phyloP scores from a whole-genome alignment of 2,888 invertebrate species.

The Eutolmus rufibarbis region DNA sequence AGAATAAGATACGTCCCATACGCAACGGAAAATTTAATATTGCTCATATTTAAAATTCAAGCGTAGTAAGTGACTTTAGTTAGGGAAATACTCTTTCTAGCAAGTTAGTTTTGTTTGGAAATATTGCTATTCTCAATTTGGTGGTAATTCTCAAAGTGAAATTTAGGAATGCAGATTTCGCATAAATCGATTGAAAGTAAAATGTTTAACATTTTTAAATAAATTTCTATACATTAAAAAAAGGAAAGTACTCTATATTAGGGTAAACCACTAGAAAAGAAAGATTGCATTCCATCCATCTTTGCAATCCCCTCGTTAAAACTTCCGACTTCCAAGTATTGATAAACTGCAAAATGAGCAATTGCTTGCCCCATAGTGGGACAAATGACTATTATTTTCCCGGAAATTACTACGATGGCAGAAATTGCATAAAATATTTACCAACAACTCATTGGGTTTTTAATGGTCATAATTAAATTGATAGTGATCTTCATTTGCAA shows the following conservation, averaged over 20 bases:
- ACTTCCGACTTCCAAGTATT: background rate
- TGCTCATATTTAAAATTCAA: background rate
- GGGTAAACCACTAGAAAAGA: background rate
- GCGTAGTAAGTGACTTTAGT: background rate
- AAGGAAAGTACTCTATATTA: background rate
- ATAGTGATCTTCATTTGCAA: background rate
- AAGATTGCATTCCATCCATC: background rate
- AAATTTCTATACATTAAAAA: background rate
- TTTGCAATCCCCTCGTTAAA: background rate
- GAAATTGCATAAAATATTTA: background rate
- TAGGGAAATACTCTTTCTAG: background rate
- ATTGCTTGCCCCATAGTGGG: background rate
- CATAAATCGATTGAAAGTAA: too few species aligned
- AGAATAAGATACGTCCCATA: background rate
- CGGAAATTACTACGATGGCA: background rate
- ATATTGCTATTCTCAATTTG: too few species aligned
- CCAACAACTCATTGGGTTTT: background rate
- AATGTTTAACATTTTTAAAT: too few species aligned
- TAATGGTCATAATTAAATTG: background rate
- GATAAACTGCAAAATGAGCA: background rate
- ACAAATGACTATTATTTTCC: background rate
- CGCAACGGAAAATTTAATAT: background rate
- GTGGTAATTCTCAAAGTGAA: too few species aligned
- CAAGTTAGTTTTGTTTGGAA: too few species aligned
- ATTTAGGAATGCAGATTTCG: too few species aligned